These are phyloP conservation scores for Zoanthus solanderi DNA, from an alignment of 92 coral and sea anemone species.

Conservation along the genomic window DNA sequence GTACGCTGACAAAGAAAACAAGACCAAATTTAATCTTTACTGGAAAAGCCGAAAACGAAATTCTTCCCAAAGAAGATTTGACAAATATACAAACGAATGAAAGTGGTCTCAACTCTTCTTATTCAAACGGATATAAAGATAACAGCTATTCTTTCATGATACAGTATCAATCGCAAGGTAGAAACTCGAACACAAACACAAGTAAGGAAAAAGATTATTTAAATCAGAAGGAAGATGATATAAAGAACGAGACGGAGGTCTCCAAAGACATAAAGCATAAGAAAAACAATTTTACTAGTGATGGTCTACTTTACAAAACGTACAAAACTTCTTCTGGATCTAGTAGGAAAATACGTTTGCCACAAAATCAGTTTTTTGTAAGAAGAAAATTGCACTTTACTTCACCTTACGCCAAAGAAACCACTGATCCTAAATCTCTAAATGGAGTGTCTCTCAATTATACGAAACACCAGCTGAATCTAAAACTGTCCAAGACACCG, in stretches of 20 bases:
- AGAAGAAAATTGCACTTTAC: neutral
- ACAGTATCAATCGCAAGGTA: neutral
- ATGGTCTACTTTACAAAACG: neutral
- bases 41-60: conserved; percentile 22
- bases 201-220: neutral
- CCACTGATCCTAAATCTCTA: neutral
- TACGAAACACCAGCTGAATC: neutral
- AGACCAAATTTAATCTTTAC: neutral
- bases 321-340: neutral
- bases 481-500: neutral
- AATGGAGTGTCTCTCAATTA: no score
- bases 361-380: neutral
- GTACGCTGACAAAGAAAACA: neutral
- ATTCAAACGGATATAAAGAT: neutral
- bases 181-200: neutral
- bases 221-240: neutral
- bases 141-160: neutral
- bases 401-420: neutral
- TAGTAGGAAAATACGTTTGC: neutral
- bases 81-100: neutral
- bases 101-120: neutral
- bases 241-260: neutral
- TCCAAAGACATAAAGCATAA: neutral
- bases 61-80: neutral
- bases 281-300: neutral